Evolutionary conservation across 1,140 invertebrate genomes (phyloP).

Genomic region (Bradynema listronoti): DNA sequence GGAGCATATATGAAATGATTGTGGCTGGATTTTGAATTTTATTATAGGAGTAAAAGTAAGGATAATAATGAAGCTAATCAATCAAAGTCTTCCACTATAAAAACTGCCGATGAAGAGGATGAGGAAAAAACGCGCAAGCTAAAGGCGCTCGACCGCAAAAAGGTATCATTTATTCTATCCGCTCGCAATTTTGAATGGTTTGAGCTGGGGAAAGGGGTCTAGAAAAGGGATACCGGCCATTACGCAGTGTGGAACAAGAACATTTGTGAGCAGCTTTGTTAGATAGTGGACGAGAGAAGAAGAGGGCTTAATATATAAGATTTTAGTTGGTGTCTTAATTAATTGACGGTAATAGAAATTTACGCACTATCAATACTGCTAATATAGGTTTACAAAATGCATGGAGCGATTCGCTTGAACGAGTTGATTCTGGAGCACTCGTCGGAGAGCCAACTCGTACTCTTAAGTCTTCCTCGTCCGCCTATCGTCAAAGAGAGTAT

Average conservation of each 20-base stretch:
- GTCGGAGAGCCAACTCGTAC: conserved; percentile 89
- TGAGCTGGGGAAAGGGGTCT: too few species aligned
- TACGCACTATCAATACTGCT: neutral
- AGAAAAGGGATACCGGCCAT: too few species aligned
- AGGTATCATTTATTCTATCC: conserved; percentile 14
- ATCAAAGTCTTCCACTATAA: neutral
- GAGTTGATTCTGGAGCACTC: conserved; percentile 94
- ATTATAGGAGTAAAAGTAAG: too few species aligned
- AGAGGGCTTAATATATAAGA: too few species aligned
- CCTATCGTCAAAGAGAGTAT: conserved; percentile 64
- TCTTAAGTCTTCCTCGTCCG: conserved; percentile 91
- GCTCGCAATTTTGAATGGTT: too few species aligned
- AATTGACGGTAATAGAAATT: neutral
- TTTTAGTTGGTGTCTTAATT: too few species aligned
- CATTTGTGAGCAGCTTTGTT: neutral
- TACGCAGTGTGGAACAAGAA: too few species aligned
- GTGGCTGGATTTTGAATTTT: too few species aligned
- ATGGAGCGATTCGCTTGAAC: conserved; percentile 94
- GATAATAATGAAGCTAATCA: too few species aligned
- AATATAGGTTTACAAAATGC: conserved; percentile 69
- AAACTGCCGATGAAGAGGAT: conserved; percentile 8
- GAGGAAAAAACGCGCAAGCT: conserved; percentile 40
- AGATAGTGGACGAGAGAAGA: too few species aligned
- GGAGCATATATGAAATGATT: too few species aligned
- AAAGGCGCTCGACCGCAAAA: conserved; percentile 41